These are phyloP conservation scores for Aleiodes sp. DNA, from an alignment of 1,140 invertebrate genomes.

Conservation along the genomic window DNA sequence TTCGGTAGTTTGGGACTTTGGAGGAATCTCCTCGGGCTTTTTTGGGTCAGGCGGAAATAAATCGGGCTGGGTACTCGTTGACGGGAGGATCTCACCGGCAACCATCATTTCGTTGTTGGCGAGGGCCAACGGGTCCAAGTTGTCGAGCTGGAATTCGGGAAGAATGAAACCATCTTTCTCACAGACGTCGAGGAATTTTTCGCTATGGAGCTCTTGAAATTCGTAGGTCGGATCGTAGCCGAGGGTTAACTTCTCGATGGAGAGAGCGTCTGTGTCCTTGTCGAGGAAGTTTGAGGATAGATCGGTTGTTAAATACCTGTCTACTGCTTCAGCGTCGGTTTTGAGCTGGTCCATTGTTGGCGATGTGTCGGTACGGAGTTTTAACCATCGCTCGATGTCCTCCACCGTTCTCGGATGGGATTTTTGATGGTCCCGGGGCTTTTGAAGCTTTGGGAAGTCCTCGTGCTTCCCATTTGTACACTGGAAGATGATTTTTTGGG, in stretches of 20 bases:
- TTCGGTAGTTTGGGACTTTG: background rate
- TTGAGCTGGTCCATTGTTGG: slow-evolving; percentile 49
- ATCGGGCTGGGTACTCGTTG: slow-evolving; percentile 41
- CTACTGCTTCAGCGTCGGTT: slow-evolving; percentile 39
- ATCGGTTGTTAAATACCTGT: slow-evolving; percentile 48
- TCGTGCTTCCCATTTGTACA: too few relatives aligned
- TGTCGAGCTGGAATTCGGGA: slow-evolving; percentile 58
- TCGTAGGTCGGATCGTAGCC: slow-evolving; percentile 50
- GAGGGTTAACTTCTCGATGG: slow-evolving; percentile 52
- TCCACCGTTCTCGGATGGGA: slow-evolving; percentile 46
- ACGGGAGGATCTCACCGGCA: slow-evolving; percentile 52
- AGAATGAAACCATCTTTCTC: slow-evolving; percentile 56
- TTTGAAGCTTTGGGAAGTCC: background rate
- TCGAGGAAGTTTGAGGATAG: slow-evolving; percentile 46
- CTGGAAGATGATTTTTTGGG: too few relatives aligned
- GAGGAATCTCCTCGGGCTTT: background rate
- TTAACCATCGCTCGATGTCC: slow-evolving; percentile 59
- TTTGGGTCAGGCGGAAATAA: slow-evolving; percentile 23
- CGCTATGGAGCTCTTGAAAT: slow-evolving; percentile 52
- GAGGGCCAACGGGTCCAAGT: slow-evolving; percentile 52
- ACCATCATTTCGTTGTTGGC: slow-evolving; percentile 56
- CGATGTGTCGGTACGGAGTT: slow-evolving; percentile 48
- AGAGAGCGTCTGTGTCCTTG: slow-evolving; percentile 47
- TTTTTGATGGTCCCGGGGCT: background rate
- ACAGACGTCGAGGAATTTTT: slow-evolving; percentile 50